Evolutionary conservation across 2,113 vertebrate species (phyloP).

Genomic region (Eonycteris spelaea): DNA sequence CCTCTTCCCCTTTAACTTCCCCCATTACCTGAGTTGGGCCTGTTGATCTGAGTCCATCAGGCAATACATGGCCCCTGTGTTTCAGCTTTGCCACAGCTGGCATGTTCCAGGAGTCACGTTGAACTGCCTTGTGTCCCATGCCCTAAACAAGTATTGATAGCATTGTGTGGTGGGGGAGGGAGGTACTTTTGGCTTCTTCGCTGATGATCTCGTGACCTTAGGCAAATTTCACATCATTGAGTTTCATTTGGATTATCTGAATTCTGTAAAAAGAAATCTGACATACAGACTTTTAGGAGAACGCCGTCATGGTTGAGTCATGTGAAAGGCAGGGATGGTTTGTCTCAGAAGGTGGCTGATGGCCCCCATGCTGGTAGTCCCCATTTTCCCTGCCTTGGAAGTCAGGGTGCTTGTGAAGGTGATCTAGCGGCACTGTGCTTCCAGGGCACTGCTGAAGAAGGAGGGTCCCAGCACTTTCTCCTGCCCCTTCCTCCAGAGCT

Average conservation of each 20-base stretch:
- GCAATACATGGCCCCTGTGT: background rate
- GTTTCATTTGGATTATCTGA: background rate
- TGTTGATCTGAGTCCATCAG: background rate
- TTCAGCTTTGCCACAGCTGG: background rate
- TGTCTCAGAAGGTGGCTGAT: background rate
- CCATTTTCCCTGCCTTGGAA: background rate
- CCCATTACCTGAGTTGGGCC: background rate
- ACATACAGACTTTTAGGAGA: background rate
- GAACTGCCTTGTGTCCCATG: background rate
- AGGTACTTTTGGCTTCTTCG: background rate
- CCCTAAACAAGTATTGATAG: background rate
- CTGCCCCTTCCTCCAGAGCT: background rate
- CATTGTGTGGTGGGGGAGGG: background rate
- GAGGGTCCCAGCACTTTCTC: background rate
- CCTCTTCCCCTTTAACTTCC: background rate
- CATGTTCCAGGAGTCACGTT: background rate
- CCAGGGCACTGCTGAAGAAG: background rate
- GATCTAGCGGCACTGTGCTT: too few relatives aligned
- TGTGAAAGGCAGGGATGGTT: background rate
- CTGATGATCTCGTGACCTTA: background rate
- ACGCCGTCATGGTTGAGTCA: background rate
- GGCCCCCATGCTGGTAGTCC: too few relatives aligned
- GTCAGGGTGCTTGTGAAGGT: background rate
- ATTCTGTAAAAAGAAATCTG: background rate
- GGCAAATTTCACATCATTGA: background rate